Evolutionary conservation across 2,797 vertebrate genomes (phyloP).

Genomic region (Glyptemys insculpta): DNA sequence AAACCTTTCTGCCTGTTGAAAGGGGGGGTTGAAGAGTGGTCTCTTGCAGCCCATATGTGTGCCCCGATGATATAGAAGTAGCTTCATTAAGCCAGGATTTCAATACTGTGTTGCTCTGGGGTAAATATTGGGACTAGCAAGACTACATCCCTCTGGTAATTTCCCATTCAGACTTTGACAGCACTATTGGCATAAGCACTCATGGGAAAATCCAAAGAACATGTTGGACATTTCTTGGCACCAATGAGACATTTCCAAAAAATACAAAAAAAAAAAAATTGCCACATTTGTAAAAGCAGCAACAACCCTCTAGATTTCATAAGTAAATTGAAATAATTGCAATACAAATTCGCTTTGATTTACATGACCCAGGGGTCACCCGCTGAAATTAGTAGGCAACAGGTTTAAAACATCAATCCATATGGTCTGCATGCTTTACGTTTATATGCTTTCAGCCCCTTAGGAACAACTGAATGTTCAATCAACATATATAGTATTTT

Average conservation of each 20-base stretch:
- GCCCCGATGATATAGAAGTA: background rate
- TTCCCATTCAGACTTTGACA: background rate
- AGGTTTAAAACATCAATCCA: background rate
- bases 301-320: too few relatives aligned
- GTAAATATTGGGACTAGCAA: background rate
- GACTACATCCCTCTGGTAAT: background rate
- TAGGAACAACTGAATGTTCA: background rate
- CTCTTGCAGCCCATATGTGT: background rate
- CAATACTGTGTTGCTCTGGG: background rate
- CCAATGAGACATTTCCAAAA: background rate
- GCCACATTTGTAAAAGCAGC: background rate
- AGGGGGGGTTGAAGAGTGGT: background rate
- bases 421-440: rapidly evolving
- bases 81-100: background rate
- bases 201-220: background rate
- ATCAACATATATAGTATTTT: background rate
- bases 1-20: background rate
- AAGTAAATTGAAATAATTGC: background rate
- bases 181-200: background rate
- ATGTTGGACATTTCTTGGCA: background rate
- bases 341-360: background rate
- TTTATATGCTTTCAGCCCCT: background rate
- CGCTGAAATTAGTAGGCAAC: too few relatives aligned
- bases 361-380: background rate
- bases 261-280: rapidly evolving